Evolutionary conservation across 2,888 invertebrate genomes (phyloP).

Genomic region (Gymnosoma rotundatum): DNA sequence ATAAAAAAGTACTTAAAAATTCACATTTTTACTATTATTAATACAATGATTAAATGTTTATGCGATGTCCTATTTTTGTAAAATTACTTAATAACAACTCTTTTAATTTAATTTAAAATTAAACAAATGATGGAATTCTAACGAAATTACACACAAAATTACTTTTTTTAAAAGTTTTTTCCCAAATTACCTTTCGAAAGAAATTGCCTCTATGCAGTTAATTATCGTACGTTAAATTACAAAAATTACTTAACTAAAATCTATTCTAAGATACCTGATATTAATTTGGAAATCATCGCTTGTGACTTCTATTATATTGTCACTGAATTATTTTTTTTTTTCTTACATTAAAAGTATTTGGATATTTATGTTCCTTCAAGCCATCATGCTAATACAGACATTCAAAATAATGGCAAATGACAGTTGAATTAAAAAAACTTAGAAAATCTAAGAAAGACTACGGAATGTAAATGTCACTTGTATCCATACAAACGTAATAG

Average conservation of each 20-base stretch:
- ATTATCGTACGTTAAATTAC: too few species aligned
- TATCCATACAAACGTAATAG: background rate
- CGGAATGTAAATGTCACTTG: conserved; percentile 28
- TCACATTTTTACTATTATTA: too few species aligned
- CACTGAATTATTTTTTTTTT: background rate
- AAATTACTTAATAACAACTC: too few species aligned
- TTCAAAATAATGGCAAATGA: conserved; percentile 37
- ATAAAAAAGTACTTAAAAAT: too few species aligned
- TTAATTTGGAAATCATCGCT: background rate
- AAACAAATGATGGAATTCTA: too few species aligned
- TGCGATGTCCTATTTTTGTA: too few species aligned
- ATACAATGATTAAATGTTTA: too few species aligned
- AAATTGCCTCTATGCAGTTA: too few species aligned
- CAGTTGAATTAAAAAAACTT: conserved; percentile 29
- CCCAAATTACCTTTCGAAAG: too few species aligned
- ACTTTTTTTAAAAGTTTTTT: background rate
- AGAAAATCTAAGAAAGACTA: background rate
- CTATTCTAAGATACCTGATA: conserved; percentile 4
- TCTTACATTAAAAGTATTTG: background rate
- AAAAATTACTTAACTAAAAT: background rate
- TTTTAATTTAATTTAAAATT: too few species aligned
- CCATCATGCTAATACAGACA: conserved; percentile 31
- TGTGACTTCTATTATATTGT: conserved; percentile 12
- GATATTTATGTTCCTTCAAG: conserved; percentile 11
- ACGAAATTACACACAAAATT: too few species aligned